A percentile compares a stretch with the other conserved stretches of the same genome.
phyloP scores from a whole-genome alignment of 2,888 invertebrate species.

The Cantharis lateralis region DNA sequence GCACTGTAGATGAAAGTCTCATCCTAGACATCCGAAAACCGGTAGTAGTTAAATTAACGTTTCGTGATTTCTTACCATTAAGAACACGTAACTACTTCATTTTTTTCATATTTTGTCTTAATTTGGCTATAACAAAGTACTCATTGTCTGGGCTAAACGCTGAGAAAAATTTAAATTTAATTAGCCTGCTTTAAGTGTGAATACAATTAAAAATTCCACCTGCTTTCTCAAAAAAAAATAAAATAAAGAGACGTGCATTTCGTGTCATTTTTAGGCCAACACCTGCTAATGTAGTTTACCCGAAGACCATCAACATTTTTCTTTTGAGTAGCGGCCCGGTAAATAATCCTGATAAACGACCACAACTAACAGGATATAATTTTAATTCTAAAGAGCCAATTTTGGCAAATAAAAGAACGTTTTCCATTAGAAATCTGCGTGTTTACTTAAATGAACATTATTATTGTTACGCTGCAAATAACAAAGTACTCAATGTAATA shows the following conservation, averaged over 20 bases:
- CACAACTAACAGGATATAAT: neutral
- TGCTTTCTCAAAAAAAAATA: neutral
- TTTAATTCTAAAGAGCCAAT: neutral
- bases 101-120: neutral
- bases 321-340: neutral
- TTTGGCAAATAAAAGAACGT: neutral
- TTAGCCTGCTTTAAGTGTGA: neutral
- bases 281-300: neutral
- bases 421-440: neutral
- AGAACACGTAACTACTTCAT: neutral
- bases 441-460: neutral
- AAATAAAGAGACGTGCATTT: neutral
- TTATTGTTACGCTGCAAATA: neutral
- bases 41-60: neutral
- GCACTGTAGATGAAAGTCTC: neutral
- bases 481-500: slow-evolving; percentile 15
- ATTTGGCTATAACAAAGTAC: neutral
- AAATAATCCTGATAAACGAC: neutral
- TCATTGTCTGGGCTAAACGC: neutral
- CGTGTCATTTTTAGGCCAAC: neutral
- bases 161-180: neutral
- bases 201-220: neutral
- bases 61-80: neutral
- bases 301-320: neutral
- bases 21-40: neutral